A percentile compares a stretch with the other conserved stretches of the same genome.
These are phyloP conservation scores for Phaetusa simplex DNA, from an alignment of 2,113 vertebrate genomes.

Conservation along the genomic window DNA sequence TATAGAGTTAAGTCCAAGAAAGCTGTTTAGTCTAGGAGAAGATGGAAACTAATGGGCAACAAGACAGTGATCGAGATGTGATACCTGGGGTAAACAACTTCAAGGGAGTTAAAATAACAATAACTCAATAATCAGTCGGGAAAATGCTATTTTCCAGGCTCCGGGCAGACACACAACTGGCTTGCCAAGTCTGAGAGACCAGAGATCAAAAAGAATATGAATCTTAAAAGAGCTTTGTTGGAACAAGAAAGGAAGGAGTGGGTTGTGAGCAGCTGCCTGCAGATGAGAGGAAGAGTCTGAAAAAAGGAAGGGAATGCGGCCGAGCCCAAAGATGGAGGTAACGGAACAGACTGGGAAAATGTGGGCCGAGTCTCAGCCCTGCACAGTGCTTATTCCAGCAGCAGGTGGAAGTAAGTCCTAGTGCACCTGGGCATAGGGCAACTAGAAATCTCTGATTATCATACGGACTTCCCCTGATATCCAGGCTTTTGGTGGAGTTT, in stretches of 20 bases:
- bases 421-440: not conserved
- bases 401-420: conserved; percentile 16
- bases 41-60: not conserved
- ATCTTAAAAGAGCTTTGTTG: not conserved
- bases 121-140: not conserved
- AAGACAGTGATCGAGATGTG: not conserved
- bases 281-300: not conserved
- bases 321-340: not conserved
- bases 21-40: conserved; percentile 42
- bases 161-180: not conserved
- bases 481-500: not conserved
- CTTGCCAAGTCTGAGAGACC: conserved; percentile 33
- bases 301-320: not conserved
- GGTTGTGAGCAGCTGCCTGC: not conserved
- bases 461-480: not conserved
- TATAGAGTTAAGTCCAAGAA: not conserved
- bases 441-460: not conserved
- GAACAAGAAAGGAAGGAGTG: conserved; percentile 5
- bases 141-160: conserved; percentile 27
- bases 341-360: not conserved
- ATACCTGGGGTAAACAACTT: conserved; percentile 54
- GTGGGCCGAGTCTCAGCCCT: not conserved
- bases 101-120: conserved; percentile 42
- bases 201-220: conserved; percentile 44
- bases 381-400: not conserved